Evolutionary conservation across 2,888 invertebrate species (phyloP), one percentile per base, ranked within the genome.

Genomic region (Cyclophora albipunctata): DNA sequence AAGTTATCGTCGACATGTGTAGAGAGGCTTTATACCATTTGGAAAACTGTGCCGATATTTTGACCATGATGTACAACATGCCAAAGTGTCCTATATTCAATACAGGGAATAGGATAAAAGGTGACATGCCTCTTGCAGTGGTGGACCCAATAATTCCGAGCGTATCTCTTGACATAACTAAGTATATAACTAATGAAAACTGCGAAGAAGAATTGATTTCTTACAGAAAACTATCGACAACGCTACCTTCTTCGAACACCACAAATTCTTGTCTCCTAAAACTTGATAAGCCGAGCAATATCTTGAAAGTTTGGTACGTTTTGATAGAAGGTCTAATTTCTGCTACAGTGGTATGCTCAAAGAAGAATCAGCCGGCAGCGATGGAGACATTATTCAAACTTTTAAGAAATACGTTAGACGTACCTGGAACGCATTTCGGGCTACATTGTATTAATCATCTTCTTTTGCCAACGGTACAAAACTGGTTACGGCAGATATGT

Each of bases 61-160:
- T 98, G 49, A 93, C 95, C 3, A 95, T 95, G 81, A 97, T 98
- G 96, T 96, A 95, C 78, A 93, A 93, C 67, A 97, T 98, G 97
- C 97, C 97, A 0, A 96, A 96, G 65, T 97, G 97, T 75, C 98
- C 98, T 0, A 94, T 94, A 55, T 97, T 98, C 72, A 96, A 96
- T 76, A 93, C 97, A 7, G 96, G 96, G 0, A 95, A 96, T 69
- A 91, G 94, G 69, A 93, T 95, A 58, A 94, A 94, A 72, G 93
- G 94, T 0, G 94, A 94, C 52, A 92, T 93, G 47, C 93, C 94
- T 3, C 91, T 95, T 3, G 94, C 94, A 60, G 92, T 94, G 46
- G 96, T 97, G 0, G 96, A 97, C 75, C 93, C 95, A 0, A 91
- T 93, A n/a, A 94, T 96, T 61, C 95, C 95, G 6, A 94, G 93